phyloP scores from a whole-genome alignment of 1,140 invertebrate genomes.

The Nasonia longicornis region DNA sequence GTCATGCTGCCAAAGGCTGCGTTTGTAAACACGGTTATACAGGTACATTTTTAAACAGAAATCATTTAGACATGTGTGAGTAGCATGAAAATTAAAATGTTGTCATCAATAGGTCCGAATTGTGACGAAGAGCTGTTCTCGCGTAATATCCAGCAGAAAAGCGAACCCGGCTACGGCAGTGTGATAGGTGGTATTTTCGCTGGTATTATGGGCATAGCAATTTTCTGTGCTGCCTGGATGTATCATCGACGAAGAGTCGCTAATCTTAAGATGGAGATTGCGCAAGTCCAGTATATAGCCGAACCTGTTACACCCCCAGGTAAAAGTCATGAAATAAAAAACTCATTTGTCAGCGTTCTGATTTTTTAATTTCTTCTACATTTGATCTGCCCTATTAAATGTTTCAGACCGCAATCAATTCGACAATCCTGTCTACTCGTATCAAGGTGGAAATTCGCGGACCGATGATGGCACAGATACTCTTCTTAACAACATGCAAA shows the following conservation, averaged over 20 bases:
- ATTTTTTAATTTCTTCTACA: constrained; percentile 9
- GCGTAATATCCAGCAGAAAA: constrained; percentile 61
- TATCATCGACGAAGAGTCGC: constrained; percentile 84
- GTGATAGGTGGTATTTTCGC: constrained; percentile 77
- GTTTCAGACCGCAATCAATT: constrained; percentile 86
- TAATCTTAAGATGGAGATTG: constrained; percentile 86
- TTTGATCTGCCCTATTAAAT: neutral
- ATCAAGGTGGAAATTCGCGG: constrained; percentile 71
- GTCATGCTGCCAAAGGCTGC: constrained; percentile 85
- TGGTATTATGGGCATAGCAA: constrained; percentile 75
- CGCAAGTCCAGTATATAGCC: constrained; percentile 88
- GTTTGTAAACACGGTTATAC: constrained; percentile 82
- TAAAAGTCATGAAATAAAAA: constrained; percentile 51
- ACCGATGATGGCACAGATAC: constrained; percentile 73
- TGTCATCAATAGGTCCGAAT: constrained; percentile 63
- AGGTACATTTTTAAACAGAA: constrained; percentile 66
- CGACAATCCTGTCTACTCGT: constrained; percentile 92
- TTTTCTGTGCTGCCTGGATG: constrained; percentile 75
- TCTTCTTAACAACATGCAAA: constrained; percentile 71
- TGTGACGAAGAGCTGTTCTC: constrained; percentile 67
- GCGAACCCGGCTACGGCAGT: constrained; percentile 67
- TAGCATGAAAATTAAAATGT: neutral
- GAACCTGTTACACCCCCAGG: constrained; percentile 78
- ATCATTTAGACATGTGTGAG: constrained; percentile 7
- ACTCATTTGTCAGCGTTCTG: constrained; percentile 10